A percentile compares a stretch with the other conserved stretches of the same genome.
Conservation (phyloP, 2,797 vertebrate species). For the Taenioides sp. region DNA sequence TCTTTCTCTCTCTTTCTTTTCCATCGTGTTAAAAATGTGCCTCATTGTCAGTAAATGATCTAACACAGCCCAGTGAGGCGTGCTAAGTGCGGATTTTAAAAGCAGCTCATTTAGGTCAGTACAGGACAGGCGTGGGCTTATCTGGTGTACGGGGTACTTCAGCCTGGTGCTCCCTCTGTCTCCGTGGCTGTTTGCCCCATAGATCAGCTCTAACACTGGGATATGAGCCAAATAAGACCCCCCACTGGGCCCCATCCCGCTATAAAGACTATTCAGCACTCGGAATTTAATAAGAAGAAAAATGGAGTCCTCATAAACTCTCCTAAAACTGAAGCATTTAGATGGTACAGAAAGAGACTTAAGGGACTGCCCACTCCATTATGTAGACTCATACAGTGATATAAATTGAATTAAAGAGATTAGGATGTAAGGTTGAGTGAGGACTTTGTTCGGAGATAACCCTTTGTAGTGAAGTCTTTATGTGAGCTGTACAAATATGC, state of each 20-base stretch:
- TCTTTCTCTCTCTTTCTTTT: not conserved
- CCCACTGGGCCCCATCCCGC: slow-evolving; percentile 3
- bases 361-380: not conserved
- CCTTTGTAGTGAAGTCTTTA: not conserved
- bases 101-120: slow-evolving; percentile 3
- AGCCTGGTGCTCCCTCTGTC: not conserved
- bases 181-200: slow-evolving; percentile 33
- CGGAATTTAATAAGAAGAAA: slow-evolving; percentile 29
- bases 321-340: not conserved
- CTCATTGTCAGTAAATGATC: not conserved
- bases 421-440: not conserved
- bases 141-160: slow-evolving; percentile 19
- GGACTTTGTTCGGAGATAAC: not conserved
- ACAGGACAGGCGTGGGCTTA: not conserved
- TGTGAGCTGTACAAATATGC: no score
- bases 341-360: not conserved
- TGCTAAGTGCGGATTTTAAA: not conserved
- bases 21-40: not conserved
- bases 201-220: slow-evolving; percentile 48
- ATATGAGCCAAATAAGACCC: slow-evolving; percentile 18
- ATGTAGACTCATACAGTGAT: not conserved
- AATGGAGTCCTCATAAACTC: slow-evolving; percentile 10
- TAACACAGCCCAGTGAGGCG: not conserved
- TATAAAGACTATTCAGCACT: slow-evolving; percentile 35
- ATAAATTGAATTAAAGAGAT: not conserved